Conservation (phyloP, 2,113 vertebrate species). For the Dicentrarchus labrax region DNA sequence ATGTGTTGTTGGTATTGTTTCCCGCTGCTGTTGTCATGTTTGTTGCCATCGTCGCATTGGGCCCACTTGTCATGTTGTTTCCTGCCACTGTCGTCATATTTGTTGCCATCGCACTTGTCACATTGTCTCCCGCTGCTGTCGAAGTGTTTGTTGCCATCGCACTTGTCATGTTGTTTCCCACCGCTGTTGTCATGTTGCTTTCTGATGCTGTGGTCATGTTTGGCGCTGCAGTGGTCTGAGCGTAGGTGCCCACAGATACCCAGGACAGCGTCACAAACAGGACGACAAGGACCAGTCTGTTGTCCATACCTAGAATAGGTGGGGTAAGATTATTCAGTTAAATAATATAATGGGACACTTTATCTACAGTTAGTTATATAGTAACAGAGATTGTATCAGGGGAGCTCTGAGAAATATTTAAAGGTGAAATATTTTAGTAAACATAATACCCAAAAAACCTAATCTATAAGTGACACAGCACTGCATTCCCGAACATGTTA, state of each 20-base stretch:
- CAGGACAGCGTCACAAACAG: constrained; percentile 53
- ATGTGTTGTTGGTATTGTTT: neutral
- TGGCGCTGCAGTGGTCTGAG: neutral
- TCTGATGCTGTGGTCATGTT: neutral
- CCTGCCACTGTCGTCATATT: fast-evolving
- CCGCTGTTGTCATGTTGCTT: neutral
- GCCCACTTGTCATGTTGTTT: neutral
- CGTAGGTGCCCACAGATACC: neutral
- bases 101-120: neutral
- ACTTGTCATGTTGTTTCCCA: neutral
- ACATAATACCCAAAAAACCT: neutral
- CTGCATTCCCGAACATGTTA: neutral
- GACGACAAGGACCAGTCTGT: constrained; percentile 34
- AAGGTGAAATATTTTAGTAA: neutral
- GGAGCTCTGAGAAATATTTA: neutral
- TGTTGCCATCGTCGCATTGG: neutral
- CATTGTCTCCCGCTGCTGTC: too few relatives aligned
- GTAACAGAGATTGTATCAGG: neutral
- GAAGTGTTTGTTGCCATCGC: neutral
- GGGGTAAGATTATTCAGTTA: neutral
- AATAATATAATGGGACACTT: neutral
- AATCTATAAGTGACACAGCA: neutral
- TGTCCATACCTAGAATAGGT: constrained; percentile 58
- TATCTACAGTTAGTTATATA: neutral
- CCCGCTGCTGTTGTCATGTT: neutral